Evolutionary conservation across 2,888 invertebrate species (phyloP).

Genomic region (Spisula solida): DNA sequence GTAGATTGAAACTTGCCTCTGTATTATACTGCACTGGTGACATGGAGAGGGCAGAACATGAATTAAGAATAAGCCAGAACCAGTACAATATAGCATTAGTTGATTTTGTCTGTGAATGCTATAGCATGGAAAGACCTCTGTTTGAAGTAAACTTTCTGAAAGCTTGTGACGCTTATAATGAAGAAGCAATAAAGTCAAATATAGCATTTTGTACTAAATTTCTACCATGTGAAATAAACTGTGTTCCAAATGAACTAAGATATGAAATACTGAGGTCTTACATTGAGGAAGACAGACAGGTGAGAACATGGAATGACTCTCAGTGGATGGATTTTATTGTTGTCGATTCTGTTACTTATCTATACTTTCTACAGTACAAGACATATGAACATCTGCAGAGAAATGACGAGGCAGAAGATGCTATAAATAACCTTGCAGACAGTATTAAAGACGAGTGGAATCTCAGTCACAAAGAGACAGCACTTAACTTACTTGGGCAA

Average conservation of each 20-base stretch:
- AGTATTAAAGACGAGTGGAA: no score
- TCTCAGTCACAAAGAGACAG: neutral
- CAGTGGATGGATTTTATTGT: neutral
- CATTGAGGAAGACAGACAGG: neutral
- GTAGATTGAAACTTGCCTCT: neutral
- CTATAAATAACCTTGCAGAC: neutral
- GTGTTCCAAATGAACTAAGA: neutral
- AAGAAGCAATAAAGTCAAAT: neutral
- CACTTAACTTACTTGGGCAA: constrained; percentile 14
- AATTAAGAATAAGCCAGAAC: neutral
- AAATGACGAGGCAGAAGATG: neutral
- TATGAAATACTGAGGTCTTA: neutral
- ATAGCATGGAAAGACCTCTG: neutral
- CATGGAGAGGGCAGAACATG: neutral
- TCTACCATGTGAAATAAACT: neutral
- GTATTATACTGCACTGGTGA: constrained; percentile 1
- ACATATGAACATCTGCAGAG: neutral
- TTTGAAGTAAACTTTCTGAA: neutral
- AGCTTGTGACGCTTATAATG: neutral
- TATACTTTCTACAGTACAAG: constrained; percentile 20
- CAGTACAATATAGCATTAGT: neutral
- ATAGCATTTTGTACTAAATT: constrained; percentile 4
- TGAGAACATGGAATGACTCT: neutral
- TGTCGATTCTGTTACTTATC: neutral
- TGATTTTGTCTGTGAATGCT: neutral